Base-by-base conservation (phyloP, 1,140 invertebrate species). In the Acromyrmex charruanus region DNA sequence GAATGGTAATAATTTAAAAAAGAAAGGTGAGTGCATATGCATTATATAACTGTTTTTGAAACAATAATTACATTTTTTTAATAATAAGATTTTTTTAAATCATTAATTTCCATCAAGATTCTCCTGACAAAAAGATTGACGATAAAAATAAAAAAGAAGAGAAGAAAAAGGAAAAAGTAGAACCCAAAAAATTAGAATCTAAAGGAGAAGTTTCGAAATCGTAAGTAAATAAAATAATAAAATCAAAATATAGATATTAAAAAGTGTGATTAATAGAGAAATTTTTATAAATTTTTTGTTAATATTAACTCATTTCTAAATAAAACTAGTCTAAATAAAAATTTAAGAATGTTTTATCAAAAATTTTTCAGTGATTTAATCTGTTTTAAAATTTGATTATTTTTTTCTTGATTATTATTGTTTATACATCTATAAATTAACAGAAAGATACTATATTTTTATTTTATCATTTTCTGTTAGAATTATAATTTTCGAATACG, bases 11-110 rank as follows among this genome's bases (percentile, higher is more conserved):
- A 87, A 84, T 88, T 77, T 86, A 39, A 55, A 55, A 18, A 93
- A 93, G 16, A 95, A 95, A 94, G 95, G 95, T 95, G 94, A 94
- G 95, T 95, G 88, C 88, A 28, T 2, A 79, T 88, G 25, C 16
- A 39, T 77, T 87, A 71, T 53, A 66, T 80, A 61, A 72, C 49
- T 79, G 51, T 68, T 3, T 21, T 7, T 74, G 25, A 31, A 28
- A 28, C 2, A 18, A 44, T 44, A 44, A 44, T 44, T 44, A 44
- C 1, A 44, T 44, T 55, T 5, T 18, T 18, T 6, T 55, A 51
- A 28, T 69, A 68, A 68, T 44, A 25, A 14, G 21, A 87, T 82
- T 55, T 35, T 6, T 25, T 77, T 44, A 51, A 80, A 87, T 55
- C 14, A 53, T 75, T 49, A 79, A 89, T 80, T 89, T 88, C 28